Conservation (phyloP, 2,797 vertebrate species). For the Amblyraja radiata region DNA sequence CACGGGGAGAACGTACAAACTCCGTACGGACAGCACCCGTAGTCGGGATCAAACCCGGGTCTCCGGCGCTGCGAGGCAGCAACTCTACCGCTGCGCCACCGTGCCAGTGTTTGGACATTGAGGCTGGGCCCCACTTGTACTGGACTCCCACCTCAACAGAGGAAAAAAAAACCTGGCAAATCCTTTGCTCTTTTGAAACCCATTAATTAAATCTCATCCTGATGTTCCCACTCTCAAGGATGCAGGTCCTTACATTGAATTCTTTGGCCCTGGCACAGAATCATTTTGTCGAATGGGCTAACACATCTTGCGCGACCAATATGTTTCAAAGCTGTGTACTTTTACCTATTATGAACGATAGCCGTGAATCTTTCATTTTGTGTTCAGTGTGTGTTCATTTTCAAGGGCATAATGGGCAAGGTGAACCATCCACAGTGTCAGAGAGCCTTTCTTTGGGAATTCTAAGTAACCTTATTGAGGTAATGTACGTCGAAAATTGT, state of each 20-base stretch:
- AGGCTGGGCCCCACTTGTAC: too few species aligned
- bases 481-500: too few species aligned
- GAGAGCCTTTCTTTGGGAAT: not conserved
- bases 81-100: too few species aligned
- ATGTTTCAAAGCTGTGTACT: not conserved
- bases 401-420: not conserved
- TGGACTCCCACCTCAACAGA: not conserved
- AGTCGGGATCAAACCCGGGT: too few species aligned
- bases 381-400: not conserved
- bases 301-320: not conserved
- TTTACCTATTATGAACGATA: not conserved
- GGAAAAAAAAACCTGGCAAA: not conserved
- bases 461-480: not conserved
- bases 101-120: too few species aligned
- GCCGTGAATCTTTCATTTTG: not conserved
- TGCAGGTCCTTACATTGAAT: not conserved
- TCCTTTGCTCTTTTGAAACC: not conserved
- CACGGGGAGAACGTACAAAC: too few species aligned
- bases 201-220: not conserved
- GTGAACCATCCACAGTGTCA: not conserved
- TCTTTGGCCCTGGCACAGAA: not conserved
- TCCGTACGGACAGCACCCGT: too few species aligned
- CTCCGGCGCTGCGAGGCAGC: too few species aligned
- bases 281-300: not conserved
- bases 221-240: not conserved